Evolutionary conservation across 1,140 invertebrate genomes (phyloP), one percentile per base, ranked within the genome.

Genomic region (Homarus americanus): DNA sequence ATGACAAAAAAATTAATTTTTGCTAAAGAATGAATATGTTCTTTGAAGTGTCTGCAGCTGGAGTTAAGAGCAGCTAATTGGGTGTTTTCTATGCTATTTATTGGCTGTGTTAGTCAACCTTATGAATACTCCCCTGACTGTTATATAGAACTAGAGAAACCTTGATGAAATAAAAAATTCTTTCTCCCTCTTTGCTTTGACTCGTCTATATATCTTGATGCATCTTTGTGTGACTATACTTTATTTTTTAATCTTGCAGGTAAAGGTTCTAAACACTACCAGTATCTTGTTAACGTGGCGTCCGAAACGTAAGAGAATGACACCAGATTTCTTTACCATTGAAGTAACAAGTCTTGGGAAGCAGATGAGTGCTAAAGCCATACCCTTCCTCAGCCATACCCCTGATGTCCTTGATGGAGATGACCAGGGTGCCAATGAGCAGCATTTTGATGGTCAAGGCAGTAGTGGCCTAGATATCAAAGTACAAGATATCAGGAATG

Each of bases 201-300:
- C n/a, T n/a, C n/a, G n/a, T n/a, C n/a, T n/a, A n/a, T n/a, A n/a
- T n/a, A n/a, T n/a, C n/a, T n/a, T n/a, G n/a, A n/a, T n/a, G n/a
- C n/a, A 58, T 76, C 40, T 63, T 49, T 66, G 1, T 34, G 24
- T 24, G 15, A 9, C 24, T 40, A 38, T n/a, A 24, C 40, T 28
- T 15, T 40, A 24, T 41, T 15, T 72, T 69, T 12, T 41, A 12
- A n/a, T 36, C 17, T 36, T 32, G n/a, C 76, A 90, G 87, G 80
- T 83, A 7, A 90, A 90, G 72, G 49, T 82, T 0, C 32, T 90
- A 0, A 90, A 76, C 80, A 63, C 87, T 0, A 90, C 87, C 20
- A 83, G 87, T n/a, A 75, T 90, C 32, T 69, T 58, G n/a, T 32
- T 90, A 9, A 41, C 79, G 2, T 90, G 87, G 87, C 80, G 78